Base-by-base conservation (phyloP, 2,888 invertebrate species). In the Leptogaster cylindrica region DNA sequence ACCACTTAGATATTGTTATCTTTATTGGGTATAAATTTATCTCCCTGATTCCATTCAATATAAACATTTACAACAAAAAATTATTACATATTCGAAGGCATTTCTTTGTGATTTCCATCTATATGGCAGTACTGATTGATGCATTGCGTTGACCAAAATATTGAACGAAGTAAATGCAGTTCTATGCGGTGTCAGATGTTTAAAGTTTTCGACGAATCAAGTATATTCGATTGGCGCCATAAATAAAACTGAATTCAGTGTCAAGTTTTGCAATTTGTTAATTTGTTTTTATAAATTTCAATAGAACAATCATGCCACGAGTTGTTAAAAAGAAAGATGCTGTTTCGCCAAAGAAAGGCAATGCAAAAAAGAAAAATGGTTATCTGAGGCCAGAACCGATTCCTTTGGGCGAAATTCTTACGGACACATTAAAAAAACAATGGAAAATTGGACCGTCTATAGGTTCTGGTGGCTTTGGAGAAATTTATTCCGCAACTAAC, bases 381-480 rank as follows among this genome's bases (percentile, higher is more conserved):
- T 80, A 81, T 70, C 73, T 72, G 12, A 77, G 76, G 75, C 79
- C 81, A 2, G 79, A 80, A 48, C 76, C 77, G 28, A 73, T 81
- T 6, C 71, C 74, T 16, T 75, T 77, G 46, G 95, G 95, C 5
- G 90, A 91, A 79, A 81, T 93, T 64, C 82, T 97, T 36, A 85
- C 84, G 36, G 95, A 96, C 80, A 78, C 89, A 28, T 79, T 82
- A 8, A 93, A 93, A 77, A 89, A 89, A 71, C 85, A 89, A 77
- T 97, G 96, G 96, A 87, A 87, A 71, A 84, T 97, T 67, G 95
- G 95, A 0, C 85, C 88, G 10, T 90, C 95, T 0, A 93, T 97
- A 69, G 97, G 96, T 0, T 84, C 89, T 66, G 97, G 97, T 0
- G 97, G 97, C 8, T 97, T 97, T 79, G 97, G 97, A 1, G 92